Conservation (phyloP, 2,797 vertebrate genomes). For the Malacoraja senta region DNA sequence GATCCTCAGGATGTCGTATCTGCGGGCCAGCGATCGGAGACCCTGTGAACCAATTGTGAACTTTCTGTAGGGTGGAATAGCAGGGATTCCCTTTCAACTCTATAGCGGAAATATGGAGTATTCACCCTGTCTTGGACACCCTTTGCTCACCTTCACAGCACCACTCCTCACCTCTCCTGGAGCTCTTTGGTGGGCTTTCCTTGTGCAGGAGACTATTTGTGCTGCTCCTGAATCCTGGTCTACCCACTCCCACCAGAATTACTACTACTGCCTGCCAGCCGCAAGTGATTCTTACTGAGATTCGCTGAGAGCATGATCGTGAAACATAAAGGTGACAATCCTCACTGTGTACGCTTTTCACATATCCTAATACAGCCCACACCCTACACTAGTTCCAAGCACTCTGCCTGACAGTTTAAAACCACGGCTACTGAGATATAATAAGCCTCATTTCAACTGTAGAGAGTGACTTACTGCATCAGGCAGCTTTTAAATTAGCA, state of each 20-base stretch:
- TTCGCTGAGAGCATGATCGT: not conserved
- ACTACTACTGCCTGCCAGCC: not conserved
- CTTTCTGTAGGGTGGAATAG: not conserved
- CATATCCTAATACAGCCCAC: not conserved
- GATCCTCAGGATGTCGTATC: too few species aligned
- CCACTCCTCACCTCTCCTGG: not conserved
- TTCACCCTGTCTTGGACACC: not conserved
- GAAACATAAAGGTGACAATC: not conserved
- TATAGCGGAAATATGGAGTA: not conserved
- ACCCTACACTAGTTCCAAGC: not conserved
- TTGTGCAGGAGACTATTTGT: not conserved
- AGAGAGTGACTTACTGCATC: not conserved
- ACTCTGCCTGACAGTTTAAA: not conserved
- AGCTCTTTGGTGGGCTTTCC: not conserved
- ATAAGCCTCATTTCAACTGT: not conserved
- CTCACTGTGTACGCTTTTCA: not conserved
- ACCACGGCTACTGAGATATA: not conserved
- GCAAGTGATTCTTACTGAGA: not conserved
- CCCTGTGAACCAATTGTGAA: not conserved
- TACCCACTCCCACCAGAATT: not conserved
- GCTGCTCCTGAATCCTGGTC: not conserved
- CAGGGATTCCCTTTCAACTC: too few species aligned
- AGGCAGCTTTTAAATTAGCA: not conserved
- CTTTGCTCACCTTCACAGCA: not conserved
- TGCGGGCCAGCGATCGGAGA: not conserved